Base-by-base conservation (phyloP, 1,140 invertebrate genomes). In the Berghia stephanieae region DNA sequence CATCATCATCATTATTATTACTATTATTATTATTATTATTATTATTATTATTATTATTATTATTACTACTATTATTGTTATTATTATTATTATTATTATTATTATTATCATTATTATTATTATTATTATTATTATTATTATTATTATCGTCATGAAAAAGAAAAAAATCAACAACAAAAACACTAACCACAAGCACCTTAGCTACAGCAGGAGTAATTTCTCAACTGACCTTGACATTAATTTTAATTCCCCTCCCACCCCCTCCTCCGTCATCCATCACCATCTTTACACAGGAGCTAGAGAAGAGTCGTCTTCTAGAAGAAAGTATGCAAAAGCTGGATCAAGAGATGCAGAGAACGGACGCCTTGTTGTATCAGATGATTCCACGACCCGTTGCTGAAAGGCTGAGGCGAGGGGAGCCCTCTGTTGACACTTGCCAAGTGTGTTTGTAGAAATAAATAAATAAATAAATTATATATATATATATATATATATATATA, bases 331-430 rank as follows among this genome's bases (percentile, higher is more conserved):
- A 94, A 79, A 97, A 97, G 89, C 88, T 99, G 80, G 96, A 99
- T 85, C 94, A 95, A 77, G 97, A 99, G 88, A 98, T 98, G 96
- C 94, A 94, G 83, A 91, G 96, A 75, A 99, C 97, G 0, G 97
- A 99, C 86, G 96, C 98, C 80, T 90, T 99, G 0, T 89, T 99
- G 0, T 99, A 99, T 89, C 97, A 99, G 90, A 98, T 99, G 97
- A 98, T 99, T 91, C 98, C 97, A 6, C 98, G 98, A 89, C 83
- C 86, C 36, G 96, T 98, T 0, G 96, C 97, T 0, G 96, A 98
- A 90, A 91, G 96, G 77, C 90, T 99, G 27, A 90, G 97, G 78
- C 94, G 94, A 72, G 97, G 98, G 36, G 96, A 97, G 89, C 96
- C 95, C 85, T 94, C 96, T 0, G 95, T 98, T 55, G 95, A 96